phyloP scores from a whole-genome alignment of 2,113 vertebrate species.

The Aldabrachelys gigantea region DNA sequence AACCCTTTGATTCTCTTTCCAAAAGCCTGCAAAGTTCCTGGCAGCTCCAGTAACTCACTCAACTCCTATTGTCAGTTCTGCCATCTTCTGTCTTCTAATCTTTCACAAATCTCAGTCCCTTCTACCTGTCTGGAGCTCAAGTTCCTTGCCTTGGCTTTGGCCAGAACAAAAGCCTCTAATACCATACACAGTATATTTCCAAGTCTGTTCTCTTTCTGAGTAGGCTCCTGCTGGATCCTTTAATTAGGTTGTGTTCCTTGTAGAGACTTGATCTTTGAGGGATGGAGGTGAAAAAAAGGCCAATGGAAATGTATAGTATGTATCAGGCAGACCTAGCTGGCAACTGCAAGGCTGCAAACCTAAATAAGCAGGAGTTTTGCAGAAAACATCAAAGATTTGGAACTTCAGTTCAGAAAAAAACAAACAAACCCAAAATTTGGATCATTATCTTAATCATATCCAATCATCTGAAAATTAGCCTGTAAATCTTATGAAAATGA shows the following conservation, averaged over 20 bases:
- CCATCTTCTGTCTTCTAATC: not conserved
- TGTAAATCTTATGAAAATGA: not conserved
- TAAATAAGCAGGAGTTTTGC: slow-evolving; percentile 6
- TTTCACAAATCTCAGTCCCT: slow-evolving; percentile 11
- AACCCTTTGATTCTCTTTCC: slow-evolving; percentile 27
- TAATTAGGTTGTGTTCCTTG: slow-evolving; percentile 32
- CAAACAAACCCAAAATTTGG: not conserved
- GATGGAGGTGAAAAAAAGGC: slow-evolving; percentile 46
- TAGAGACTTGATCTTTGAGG: not conserved
- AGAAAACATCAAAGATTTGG: not conserved
- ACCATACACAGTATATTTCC: not conserved
- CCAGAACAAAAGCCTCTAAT: slow-evolving; percentile 31
- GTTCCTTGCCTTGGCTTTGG: not conserved
- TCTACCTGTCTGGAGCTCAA: not conserved
- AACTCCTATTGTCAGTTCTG: slow-evolving; percentile 1
- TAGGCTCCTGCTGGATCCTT: slow-evolving; percentile 26
- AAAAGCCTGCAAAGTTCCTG: slow-evolving; percentile 8
- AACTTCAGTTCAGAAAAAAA: not conserved
- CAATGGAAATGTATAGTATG: slow-evolving; percentile 30
- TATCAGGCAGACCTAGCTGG: not conserved
- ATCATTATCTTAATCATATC: not conserved
- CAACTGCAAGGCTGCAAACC: slow-evolving; percentile 10
- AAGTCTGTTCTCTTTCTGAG: not conserved
- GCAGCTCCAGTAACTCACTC: slow-evolving; percentile 28
- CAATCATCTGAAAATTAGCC: not conserved